Percentiles rank a stretch among this genome's conserved stretches.
These are phyloP conservation scores for Chaetophractus vellerosus DNA, from an alignment of 2,797 vertebrate genomes.

Conservation along the genomic window DNA sequence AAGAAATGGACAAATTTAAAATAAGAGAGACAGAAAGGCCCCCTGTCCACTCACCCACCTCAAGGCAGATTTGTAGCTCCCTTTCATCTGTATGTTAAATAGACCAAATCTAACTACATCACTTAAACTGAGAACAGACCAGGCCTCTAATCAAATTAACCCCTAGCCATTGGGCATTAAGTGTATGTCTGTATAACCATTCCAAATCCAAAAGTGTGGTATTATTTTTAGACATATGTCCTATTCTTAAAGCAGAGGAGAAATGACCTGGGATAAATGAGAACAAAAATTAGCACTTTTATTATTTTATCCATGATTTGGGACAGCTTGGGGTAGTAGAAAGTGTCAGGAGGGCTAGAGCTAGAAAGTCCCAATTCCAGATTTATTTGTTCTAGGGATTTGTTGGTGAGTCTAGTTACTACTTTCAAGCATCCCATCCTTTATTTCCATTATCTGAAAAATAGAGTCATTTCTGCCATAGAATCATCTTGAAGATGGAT, in stretches of 20 bases:
- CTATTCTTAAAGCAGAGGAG: neutral
- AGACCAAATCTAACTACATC: neutral
- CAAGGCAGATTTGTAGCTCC: accelerated
- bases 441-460: neutral
- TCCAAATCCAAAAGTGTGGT: neutral
- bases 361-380: neutral
- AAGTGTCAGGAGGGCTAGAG: neutral
- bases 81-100: neutral
- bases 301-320: neutral
- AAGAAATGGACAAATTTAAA: neutral
- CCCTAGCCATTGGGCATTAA: neutral
- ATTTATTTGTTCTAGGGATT: neutral
- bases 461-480: neutral
- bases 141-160: neutral
- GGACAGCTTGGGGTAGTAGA: neutral
- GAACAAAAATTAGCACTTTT: neutral
- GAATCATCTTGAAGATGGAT: neutral
- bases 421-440: neutral
- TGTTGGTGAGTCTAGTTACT: neutral
- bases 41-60: accelerated
- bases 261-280: neutral
- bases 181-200: neutral
- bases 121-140: neutral
- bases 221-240: neutral
- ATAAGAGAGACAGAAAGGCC: neutral